Evolutionary conservation across 2,888 invertebrate genomes (phyloP).

Genomic region (Scelioninae gen. 2): DNA sequence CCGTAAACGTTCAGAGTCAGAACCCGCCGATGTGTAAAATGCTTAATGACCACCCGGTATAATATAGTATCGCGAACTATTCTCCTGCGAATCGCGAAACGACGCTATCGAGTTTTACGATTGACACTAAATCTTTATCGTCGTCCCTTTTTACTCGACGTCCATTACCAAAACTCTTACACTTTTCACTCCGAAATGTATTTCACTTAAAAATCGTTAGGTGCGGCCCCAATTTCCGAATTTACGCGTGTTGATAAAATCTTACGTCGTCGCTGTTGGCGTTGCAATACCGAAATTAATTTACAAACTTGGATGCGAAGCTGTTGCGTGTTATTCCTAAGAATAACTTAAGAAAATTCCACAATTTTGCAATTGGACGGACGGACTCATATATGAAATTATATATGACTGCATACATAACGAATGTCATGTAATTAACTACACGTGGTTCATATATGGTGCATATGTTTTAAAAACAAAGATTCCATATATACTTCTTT

Average conservation of each 20-base stretch:
- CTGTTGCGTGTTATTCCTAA: too few species aligned
- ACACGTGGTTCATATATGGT: too few species aligned
- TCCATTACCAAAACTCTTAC: constrained; percentile 47
- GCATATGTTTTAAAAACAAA: constrained; percentile 12
- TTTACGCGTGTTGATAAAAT: too few species aligned
- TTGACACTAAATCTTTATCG: constrained; percentile 50
- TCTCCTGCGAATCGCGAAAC: constrained; percentile 40
- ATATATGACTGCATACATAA: too few species aligned
- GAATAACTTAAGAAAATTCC: too few species aligned
- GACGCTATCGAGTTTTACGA: constrained; percentile 49
- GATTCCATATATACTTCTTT: constrained; percentile 15
- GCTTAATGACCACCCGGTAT: constrained; percentile 41
- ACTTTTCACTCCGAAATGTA: constrained; percentile 36
- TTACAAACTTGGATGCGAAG: too few species aligned
- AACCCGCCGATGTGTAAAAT: constrained; percentile 24
- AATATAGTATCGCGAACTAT: constrained; percentile 49
- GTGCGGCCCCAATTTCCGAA: constrained; percentile 29
- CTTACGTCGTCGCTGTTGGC: too few species aligned
- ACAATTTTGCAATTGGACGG: too few species aligned
- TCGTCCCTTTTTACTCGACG: constrained; percentile 33
- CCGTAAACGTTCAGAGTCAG: constrained; percentile 6
- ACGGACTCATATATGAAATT: too few species aligned
- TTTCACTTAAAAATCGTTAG: constrained; percentile 36
- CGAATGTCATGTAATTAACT: too few species aligned
- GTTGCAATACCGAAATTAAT: too few species aligned